Evolutionary conservation across 2,888 invertebrate species (phyloP).

Genomic region (Phytoseiulus persimilis): DNA sequence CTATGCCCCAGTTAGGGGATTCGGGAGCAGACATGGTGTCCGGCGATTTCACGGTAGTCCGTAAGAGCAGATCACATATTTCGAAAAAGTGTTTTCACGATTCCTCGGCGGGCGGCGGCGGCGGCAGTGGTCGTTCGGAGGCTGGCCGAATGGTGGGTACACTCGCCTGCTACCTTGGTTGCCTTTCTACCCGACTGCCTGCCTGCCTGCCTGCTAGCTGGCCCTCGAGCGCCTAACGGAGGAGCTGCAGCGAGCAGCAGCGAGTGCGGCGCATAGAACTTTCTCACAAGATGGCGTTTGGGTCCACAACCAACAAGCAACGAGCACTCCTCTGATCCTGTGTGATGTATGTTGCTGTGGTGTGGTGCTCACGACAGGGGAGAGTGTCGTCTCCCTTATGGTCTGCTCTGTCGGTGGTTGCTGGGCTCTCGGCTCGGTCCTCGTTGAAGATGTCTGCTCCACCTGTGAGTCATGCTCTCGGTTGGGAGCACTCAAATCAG

Average conservation of each 20-base stretch:
- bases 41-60: background rate
- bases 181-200: background rate
- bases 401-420: background rate
- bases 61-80: background rate
- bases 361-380: background rate
- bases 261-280: slow-evolving; percentile 5
- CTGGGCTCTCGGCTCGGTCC: background rate
- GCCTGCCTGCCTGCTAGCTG: background rate
- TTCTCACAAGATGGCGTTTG: background rate
- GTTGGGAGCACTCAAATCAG: no score
- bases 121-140: background rate
- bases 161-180: background rate
- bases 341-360: background rate
- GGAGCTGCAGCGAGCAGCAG: background rate
- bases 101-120: background rate
- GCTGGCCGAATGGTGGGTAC: background rate
- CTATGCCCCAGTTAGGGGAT: slow-evolving; percentile 26
- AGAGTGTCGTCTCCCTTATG: background rate
- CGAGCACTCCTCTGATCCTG: background rate
- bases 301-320: slow-evolving; percentile 5
- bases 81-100: background rate
- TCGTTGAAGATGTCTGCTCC: background rate
- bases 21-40: slow-evolving; percentile 17
- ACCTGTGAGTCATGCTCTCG: background rate
- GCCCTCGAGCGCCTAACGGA: background rate